Evolutionary conservation across 2,113 vertebrate species (phyloP).

Genomic region (Lycaon pictus): DNA sequence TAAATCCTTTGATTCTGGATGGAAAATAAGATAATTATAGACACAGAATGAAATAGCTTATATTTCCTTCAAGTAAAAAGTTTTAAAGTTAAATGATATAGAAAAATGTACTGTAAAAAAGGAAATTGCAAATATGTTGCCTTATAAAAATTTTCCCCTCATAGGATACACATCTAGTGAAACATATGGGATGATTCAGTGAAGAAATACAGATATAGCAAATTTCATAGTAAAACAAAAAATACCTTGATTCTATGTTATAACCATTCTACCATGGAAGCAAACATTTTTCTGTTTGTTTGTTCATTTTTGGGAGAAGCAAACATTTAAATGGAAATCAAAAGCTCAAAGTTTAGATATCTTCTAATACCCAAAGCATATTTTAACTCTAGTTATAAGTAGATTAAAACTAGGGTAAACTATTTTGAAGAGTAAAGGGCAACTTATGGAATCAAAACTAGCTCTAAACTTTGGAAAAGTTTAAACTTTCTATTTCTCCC

Average conservation of each 20-base stretch:
- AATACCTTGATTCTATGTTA: neutral
- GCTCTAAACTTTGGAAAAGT: neutral
- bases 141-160: neutral
- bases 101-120: neutral
- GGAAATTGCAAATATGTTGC: neutral
- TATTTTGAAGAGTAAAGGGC: neutral
- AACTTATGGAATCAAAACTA: neutral
- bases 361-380: neutral
- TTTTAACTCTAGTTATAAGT: neutral
- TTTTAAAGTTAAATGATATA: neutral
- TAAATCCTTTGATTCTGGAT: slow-evolving; percentile 27
- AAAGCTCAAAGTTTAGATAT: neutral
- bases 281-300: neutral
- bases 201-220: slow-evolving; percentile 8
- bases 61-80: neutral
- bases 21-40: slow-evolving; percentile 29
- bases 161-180: neutral
- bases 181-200: neutral
- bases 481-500: neutral
- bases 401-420: neutral
- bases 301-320: neutral
- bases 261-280: neutral
- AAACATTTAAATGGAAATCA: neutral
- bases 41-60: neutral
- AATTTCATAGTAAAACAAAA: neutral